Evolutionary conservation across 2,888 invertebrate genomes (phyloP), one percentile per base, ranked within the genome.

Genomic region (Geotrupes spiniger): DNA sequence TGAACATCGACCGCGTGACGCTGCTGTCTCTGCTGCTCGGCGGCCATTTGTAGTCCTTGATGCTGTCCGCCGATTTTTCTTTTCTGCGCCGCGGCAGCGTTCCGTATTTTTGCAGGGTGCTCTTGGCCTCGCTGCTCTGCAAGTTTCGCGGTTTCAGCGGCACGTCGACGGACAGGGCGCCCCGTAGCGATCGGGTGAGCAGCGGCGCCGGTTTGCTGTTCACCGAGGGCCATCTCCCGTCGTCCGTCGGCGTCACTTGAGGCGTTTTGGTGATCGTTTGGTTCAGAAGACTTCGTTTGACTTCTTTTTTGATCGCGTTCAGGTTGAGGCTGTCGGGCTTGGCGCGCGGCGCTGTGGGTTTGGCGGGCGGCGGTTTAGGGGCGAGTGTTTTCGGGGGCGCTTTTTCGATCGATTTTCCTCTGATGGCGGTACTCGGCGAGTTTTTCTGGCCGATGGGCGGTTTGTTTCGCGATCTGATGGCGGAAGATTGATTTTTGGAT

Each of bases 41-140:
- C 40, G 59, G 62, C 26, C 40, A 53, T 46, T 55, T 48, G 17
- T 53, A n/a, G 72, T 76, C 6, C 74, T 79, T 36, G 76, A 77
- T 53, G 25, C 58, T 65, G 49, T 68, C 70, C 0, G 79, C 76
- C 1, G 82, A 82, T 55, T 79, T 81, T 42, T 85, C 85, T 57
- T 84, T 82, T 52, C 83, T 77, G 45, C 88, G 77, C 28, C 91
- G 78, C 0, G 91, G 90, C 31, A 91, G 68, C 0, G 91, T 91
- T 5, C 85, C 89, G 61, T 86, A 89, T 58, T 86, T 84, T 63
- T 88, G 89, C 8, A 84, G 76, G 0, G 83, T 71, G 11, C 78
- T 70, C 45, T 76, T 72, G 36, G 62, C 61, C 46, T 74, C 75
- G 5, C 63, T 55, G 10, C 64, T 54, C 55, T 43, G 40, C 15